Evolutionary conservation across 2,888 invertebrate species (phyloP), one percentile per base, ranked within the genome.

Genomic region (Megamerina dolium): DNA sequence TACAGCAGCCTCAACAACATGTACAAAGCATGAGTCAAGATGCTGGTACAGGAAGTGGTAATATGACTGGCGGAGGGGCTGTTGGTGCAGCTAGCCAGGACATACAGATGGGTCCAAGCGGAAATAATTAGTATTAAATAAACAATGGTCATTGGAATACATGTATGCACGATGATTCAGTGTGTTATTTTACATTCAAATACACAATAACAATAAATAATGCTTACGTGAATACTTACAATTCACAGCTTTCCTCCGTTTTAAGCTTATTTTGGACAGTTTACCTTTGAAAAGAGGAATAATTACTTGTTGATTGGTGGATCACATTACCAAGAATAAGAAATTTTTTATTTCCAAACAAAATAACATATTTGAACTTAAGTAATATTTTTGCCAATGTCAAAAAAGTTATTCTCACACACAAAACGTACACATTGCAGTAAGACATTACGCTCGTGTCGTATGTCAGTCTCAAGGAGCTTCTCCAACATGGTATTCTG

Each of bases 401-500:
- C 77, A 72, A 90, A 88, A 68, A 83, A 91, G 56, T 88, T 81
- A 56, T 85, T 83, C 51, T 81, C 77, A 21, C 85, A 81, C 37
- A 91, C 81, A 73, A 82, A 80, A 53, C 86, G 81, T 26, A 93
- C 80, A 73, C 92, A 93, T 66, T 94, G 93, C 21, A 91, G 75
- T 37, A 94, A 76, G 35, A 87, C 75, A 71, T 93, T 94, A 40
- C 93, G 76, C 70, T 94, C 94, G 56, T 87, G 85, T 50, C 82
- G 75, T 54, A 94, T 88, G 65, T 92, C 88, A 44, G 77, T 76
- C 37, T 79, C 79, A 42, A 94, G 72, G 19, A 94, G 68, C 62
- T 81, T 83, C 56, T 83, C 80, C 38, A 87, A 70, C 52, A 87
- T 72, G 12, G 83, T 82, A 31, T 65, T 70, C 32, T 65, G 68